Percentiles rank a stretch among this genome's conserved stretches.
Conservation (phyloP, 2,797 vertebrate genomes). For the Sebastes trivittatus region DNA sequence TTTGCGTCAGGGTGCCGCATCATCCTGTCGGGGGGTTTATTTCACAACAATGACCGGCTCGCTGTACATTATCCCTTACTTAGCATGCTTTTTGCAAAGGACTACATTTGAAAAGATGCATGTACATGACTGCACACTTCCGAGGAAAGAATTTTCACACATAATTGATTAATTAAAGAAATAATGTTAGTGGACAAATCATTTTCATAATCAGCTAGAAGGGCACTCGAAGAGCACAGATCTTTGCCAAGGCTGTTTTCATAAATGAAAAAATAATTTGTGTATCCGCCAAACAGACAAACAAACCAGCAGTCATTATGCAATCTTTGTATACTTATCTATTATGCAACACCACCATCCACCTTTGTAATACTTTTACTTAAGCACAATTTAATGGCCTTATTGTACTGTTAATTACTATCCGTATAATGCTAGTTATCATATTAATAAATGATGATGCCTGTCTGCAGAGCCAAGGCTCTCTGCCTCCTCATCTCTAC, state of each 20-base stretch:
- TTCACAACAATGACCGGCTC: no score
- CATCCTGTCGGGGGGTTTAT: no score
- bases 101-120: neutral
- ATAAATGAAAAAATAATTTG: neutral
- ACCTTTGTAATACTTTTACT: conserved; percentile 2
- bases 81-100: neutral
- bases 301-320: neutral
- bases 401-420: conserved; percentile 19
- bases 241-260: neutral
- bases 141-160: neutral
- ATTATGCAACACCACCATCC: neutral
- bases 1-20: no score
- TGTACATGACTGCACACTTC: neutral
- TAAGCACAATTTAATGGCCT: conserved; percentile 18
- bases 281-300: no score
- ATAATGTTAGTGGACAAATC: neutral
- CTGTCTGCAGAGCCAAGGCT: neutral
- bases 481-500: conserved; percentile 6
- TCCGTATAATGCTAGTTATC: conserved; percentile 15
- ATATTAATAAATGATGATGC: conserved; percentile 40
- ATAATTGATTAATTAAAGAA: neutral
- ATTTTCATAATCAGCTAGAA: neutral
- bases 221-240: neutral
- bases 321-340: neutral
- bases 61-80: neutral